Evolutionary conservation across 2,797 vertebrate genomes (phyloP).

Genomic region (Aulostomus chinensis): DNA sequence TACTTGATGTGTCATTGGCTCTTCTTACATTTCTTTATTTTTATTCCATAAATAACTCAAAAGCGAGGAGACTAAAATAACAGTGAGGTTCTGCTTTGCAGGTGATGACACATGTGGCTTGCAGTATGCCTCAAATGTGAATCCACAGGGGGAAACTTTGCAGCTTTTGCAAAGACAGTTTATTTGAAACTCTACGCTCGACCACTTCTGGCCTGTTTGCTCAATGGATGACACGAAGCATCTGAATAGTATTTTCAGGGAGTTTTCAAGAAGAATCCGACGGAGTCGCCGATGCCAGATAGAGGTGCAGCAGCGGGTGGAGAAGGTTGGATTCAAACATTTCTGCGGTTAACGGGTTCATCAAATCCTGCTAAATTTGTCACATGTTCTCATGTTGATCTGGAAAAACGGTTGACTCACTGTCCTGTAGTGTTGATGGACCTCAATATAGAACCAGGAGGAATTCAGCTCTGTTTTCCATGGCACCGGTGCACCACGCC

Average conservation of each 20-base stretch:
- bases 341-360: too few relatives aligned
- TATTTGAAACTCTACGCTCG: slow-evolving; percentile 61
- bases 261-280: too few relatives aligned
- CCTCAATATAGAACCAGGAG: too few relatives aligned
- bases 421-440: too few relatives aligned
- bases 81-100: slow-evolving; percentile 43
- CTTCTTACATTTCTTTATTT: slow-evolving; percentile 22
- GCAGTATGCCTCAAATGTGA: slow-evolving; percentile 59
- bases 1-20: too few relatives aligned
- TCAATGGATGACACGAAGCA: slow-evolving; percentile 49
- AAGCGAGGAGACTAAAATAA: slow-evolving; percentile 59
- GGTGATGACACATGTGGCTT: slow-evolving; percentile 55
- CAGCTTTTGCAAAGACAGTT: slow-evolving; percentile 30
- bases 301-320: too few relatives aligned
- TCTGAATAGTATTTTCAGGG: slow-evolving; percentile 48
- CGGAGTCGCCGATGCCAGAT: too few relatives aligned
- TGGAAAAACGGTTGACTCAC: slow-evolving; percentile 62
- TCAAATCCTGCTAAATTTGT: background rate
- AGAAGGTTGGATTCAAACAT: too few relatives aligned
- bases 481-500: too few relatives aligned
- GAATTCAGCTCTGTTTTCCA: too few relatives aligned
- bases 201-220: slow-evolving; percentile 26
- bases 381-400: slow-evolving; percentile 44
- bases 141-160: slow-evolving; percentile 53
- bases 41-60: slow-evolving; percentile 65